A percentile compares a stretch with the other conserved stretches of the same genome.
phyloP scores from a whole-genome alignment of 2,797 vertebrate genomes.

The Coregonus ussuriensis region DNA sequence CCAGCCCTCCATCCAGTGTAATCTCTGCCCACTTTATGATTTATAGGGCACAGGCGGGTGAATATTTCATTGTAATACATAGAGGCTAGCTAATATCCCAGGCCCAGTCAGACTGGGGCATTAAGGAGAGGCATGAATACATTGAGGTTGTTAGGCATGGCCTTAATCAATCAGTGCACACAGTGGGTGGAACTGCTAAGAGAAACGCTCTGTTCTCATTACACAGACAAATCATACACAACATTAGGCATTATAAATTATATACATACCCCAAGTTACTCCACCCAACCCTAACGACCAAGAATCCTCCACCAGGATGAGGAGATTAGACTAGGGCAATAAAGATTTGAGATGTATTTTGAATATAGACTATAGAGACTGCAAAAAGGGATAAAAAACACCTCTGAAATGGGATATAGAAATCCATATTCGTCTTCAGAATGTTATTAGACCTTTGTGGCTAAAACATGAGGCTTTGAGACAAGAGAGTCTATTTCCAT shows the following conservation, averaged over 20 bases:
- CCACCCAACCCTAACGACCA: slow-evolving; percentile 37
- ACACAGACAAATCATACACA: slow-evolving; percentile 71
- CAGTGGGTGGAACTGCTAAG: slow-evolving; percentile 63
- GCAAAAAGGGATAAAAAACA: slow-evolving; percentile 27
- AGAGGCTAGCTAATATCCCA: slow-evolving; percentile 72
- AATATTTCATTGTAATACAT: slow-evolving; percentile 76
- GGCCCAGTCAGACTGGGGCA: slow-evolving; percentile 53
- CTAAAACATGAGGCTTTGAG: slow-evolving; percentile 54
- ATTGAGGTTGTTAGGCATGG: slow-evolving; percentile 65
- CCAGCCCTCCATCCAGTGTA: slow-evolving; percentile 34
- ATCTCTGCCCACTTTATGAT: slow-evolving; percentile 66
- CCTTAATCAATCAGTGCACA: slow-evolving; percentile 75
- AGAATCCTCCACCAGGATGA: slow-evolving; percentile 21
- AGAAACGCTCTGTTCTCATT: slow-evolving; percentile 75
- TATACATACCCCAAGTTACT: slow-evolving; percentile 45
- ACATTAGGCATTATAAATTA: slow-evolving; percentile 69
- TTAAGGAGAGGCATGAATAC: slow-evolving; percentile 65
- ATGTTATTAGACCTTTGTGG: slow-evolving; percentile 55
- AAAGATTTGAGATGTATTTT: slow-evolving; percentile 59
- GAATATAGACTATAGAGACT: slow-evolving; percentile 43
- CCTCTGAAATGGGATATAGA: slow-evolving; percentile 1
- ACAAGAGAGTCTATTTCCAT: slow-evolving; percentile 47
- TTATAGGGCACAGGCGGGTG: slow-evolving; percentile 67
- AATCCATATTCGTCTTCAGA: slow-evolving; percentile 12
- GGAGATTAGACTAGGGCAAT: slow-evolving; percentile 31